These are phyloP conservation scores for Cuculus canorus DNA, from an alignment of 2,797 vertebrate species.

Conservation along the genomic window DNA sequence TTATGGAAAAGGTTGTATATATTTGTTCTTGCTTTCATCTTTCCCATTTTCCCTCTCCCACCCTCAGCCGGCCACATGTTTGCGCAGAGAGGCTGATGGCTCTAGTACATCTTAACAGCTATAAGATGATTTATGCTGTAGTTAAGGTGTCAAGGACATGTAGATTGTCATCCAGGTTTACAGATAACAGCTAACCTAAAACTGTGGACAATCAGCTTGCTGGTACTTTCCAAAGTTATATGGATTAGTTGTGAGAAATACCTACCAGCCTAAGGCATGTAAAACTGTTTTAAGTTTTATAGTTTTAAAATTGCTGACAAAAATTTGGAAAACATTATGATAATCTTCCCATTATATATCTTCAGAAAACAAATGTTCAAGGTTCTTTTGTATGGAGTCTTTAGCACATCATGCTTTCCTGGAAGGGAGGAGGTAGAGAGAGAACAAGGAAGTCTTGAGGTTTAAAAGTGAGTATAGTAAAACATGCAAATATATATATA, in stretches of 20 bases:
- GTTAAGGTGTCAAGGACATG: accelerated
- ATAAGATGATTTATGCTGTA: background rate
- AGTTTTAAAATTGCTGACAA: background rate
- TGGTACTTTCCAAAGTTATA: background rate
- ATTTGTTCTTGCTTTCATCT: background rate
- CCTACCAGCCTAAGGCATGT: too few relatives aligned
- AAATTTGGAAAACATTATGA: background rate
- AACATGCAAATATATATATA: background rate
- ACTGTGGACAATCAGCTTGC: background rate
- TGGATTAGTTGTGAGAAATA: background rate
- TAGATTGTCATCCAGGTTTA: background rate
- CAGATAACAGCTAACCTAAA: background rate
- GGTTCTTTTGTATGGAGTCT: background rate
- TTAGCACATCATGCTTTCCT: background rate
- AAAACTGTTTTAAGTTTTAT: background rate
- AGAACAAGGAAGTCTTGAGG: background rate
- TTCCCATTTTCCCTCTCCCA: background rate
- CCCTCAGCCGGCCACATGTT: background rate
- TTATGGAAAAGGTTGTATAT: background rate
- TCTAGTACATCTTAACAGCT: background rate
- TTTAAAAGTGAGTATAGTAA: background rate
- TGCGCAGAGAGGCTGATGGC: background rate
- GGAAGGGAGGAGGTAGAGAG: accelerated
- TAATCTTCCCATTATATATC: background rate
- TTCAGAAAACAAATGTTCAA: background rate